Base-by-base conservation (phyloP, 2,888 invertebrate species). In the Chrysotoxum bicinctum region DNA sequence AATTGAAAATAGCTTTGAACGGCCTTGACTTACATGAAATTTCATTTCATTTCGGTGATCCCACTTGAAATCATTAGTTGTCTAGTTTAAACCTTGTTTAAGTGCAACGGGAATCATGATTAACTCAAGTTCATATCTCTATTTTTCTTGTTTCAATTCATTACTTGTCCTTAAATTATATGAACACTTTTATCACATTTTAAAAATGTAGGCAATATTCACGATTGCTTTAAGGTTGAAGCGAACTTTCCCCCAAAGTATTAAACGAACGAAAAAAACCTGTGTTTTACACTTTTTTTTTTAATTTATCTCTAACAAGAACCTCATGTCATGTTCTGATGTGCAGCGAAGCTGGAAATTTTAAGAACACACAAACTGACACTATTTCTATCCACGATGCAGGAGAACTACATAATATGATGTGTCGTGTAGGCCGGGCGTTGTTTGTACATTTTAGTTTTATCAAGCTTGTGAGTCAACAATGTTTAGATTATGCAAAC, bases 381-480 rank as follows among this genome's bases (percentile, higher is more conserved):
- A 43, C 40, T 35, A 40, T 16, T 19, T 43, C 16, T 9, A 16
- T 43, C 9, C 19, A 45, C 12, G 45, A 10, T 45, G 21, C 45
- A 19, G 19, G 4, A 45, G 10, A 21, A 21, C 10, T 10, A 19
- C 21, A 2, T 3, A 8, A 4, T 10, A 14, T 45, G 45, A 7
- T 5, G 19, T 19, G 21, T 19, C 45, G 10, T 45, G 19, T 21
- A 21, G 45, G 19, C 19, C 10, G 2, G 10, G 19, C 10, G 19
- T 45, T 45, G 45, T 45, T 45, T 21, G 45, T 12, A 21, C 21
- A 45, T 45, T 19, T 45, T 45, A 45, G 70, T 48, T 66, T 76
- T 81, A 75, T 72, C 40, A 58, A 58, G 52, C 23, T 52, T 7
- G 26, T 52, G 52, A 52, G 52, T 52, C 23, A 52, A 52, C 23